Conservation (phyloP, 2,113 vertebrate genomes). For the Lagopus muta region DNA sequence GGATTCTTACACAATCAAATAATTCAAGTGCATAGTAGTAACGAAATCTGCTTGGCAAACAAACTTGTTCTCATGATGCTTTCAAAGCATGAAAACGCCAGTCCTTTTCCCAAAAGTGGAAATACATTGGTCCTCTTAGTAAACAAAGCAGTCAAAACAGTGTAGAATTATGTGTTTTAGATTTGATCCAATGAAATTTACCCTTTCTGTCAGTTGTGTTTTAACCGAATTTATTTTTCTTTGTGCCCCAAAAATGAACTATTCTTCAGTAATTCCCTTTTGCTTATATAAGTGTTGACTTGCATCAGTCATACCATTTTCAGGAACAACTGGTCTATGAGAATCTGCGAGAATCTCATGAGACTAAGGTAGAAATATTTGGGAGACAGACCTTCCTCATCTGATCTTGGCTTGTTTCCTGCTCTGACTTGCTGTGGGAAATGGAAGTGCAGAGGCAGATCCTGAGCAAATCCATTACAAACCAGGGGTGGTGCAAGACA, state of each 20-base stretch:
- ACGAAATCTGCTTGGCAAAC: not conserved
- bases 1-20: not conserved
- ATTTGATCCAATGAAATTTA: not conserved
- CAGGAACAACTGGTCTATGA: not conserved
- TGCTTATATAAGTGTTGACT: not conserved
- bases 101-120: not conserved
- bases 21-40: accelerated
- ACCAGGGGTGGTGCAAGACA: not conserved
- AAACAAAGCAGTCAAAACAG: not conserved
- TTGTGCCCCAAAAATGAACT: not conserved
- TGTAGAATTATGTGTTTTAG: not conserved
- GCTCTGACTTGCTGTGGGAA: not conserved
- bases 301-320: not conserved
- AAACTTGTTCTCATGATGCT: not conserved
- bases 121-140: not conserved
- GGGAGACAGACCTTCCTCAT: not conserved
- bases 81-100: not conserved
- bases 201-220: not conserved
- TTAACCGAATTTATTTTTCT: not conserved
- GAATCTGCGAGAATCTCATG: not conserved
- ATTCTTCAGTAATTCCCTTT: not conserved
- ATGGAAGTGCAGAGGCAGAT: not conserved
- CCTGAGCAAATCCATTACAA: not conserved
- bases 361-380: not conserved
- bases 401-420: not conserved